Conservation (phyloP, 2,888 invertebrate genomes). For the Drosophila monieri region DNA sequence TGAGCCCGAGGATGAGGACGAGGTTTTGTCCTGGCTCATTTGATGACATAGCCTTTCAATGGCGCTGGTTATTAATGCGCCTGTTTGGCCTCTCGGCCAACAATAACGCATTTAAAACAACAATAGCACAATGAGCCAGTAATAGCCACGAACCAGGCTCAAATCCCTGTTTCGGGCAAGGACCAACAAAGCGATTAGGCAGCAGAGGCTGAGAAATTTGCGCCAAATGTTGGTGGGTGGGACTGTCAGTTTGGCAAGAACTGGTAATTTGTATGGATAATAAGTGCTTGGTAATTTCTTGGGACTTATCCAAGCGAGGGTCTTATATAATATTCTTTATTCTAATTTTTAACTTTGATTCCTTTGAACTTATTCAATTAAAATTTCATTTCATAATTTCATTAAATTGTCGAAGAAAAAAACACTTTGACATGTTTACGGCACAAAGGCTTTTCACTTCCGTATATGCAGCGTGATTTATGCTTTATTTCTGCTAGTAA, state of each 20-base stretch:
- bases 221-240: conserved; percentile 46
- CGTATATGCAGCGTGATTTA: conserved; percentile 33
- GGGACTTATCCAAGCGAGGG: neutral
- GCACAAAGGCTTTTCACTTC: conserved; percentile 48
- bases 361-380: conserved; percentile 1
- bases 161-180: conserved; percentile 40
- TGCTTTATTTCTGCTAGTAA: conserved; percentile 35
- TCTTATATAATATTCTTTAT: too few relatives aligned
- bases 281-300: neutral
- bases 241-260: conserved; percentile 19
- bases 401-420: conserved; percentile 9
- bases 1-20: conserved; percentile 4
- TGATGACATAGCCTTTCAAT: conserved; percentile 74
- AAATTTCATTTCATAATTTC: conserved; percentile 3
- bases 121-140: conserved; percentile 55
- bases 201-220: conserved; percentile 32
- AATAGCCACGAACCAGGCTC: conserved; percentile 48
- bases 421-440: conserved; percentile 29
- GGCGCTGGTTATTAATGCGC: conserved; percentile 75
- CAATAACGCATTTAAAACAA: conserved; percentile 77
- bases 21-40: conserved; percentile 65
- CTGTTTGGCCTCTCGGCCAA: conserved; percentile 62
- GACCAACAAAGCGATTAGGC: conserved; percentile 70
- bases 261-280: conserved; percentile 5
- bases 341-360: neutral